Base-by-base conservation (phyloP, 2,113 vertebrate genomes). In the Anser cygnoides region DNA sequence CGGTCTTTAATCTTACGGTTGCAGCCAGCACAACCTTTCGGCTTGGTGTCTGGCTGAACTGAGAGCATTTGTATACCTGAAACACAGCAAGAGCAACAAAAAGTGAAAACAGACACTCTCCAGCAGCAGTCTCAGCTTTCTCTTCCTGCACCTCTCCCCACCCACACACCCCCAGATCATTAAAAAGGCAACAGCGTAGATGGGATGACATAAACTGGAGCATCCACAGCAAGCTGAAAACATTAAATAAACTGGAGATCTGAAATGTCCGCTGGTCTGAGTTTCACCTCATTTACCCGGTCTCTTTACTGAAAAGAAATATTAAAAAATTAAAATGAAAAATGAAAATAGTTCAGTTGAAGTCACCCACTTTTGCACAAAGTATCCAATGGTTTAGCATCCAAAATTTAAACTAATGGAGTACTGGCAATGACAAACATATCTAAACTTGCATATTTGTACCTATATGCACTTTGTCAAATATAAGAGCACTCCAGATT, bases 1-100 rank as follows among this genome's bases (percentile, higher is more conserved):
- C 99, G 98, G 98, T 99, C 99, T 98, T 99, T 99, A 98, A 99
- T 99, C 98, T 99, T 99, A 97, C 99, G 99, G 99, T 99, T 99
- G 98, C 99, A 99, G 99, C 99, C 99, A 99, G 99, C 99, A 99
- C 99, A 99, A 99, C 99, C 99, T 98, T 99, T 99, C 97, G 99
- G 99, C 98, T 99, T 99, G 98, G 99, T 99, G 99, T 99, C 99
- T 98, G 99, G 99, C 99, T 99, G 99, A 97, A 99, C 99, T 98
- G 99, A 99, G 98, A 99, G 99, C 99, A 99, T 99, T 99, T 99
- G 99, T 99, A 99, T 99, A 99, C 99, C 99, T 96, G 93, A 93
- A 96, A 95, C 0, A 81, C 79, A 95, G 28, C 2, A 68, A 89
- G 52, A 96, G 20, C 55, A 73, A 43, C 68, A 33, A 52, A 55